Evolutionary conservation across 1,140 invertebrate genomes (phyloP), one percentile per base, ranked within the genome.

Genomic region (Wiebesia pumilae): DNA sequence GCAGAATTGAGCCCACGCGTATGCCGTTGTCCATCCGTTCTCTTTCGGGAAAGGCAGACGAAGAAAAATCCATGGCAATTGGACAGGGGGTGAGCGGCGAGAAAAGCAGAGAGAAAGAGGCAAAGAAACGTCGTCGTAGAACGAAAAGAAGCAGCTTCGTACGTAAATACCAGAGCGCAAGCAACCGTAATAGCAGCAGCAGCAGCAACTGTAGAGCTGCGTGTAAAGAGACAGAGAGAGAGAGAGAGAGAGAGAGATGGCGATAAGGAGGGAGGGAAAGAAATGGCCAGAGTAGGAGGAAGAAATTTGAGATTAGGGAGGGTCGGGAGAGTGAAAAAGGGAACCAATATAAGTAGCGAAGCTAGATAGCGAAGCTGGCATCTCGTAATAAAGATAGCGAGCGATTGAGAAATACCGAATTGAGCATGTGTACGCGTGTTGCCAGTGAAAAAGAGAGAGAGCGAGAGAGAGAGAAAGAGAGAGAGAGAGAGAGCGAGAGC

Each of bases 311-410:
- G n/a, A n/a, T n/a, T n/a, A n/a, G 65, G n/a, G 43, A 71, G 40
- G 4, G n/a, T 30, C n/a, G n/a, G n/a, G 62, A 3, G 35, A 81
- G 30, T 40, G 33, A 30, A n/a, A 51, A 51, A 14, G 62, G 6
- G 77, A 47, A 54, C 2, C 54, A 27, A 67, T 40, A n/a, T 3
- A 35, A 47, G 3, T 12, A 7, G 27, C 9, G 38, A 14, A 67
- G 43, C 33, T 47, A 27, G 10, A 75, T 33, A 69, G 16, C n/a
- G n/a, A n/a, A n/a, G n/a, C 7, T n/a, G 58, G 71, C 40, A 51
- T 78, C 69, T 38, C 30, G 35, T 81, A 86, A 89, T 86, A 89
- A 83, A 83, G 71, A 80, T 67, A 86, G 71, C 54, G 35, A 30
- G n/a, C 24, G 67, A 87, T 81, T 84, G 67, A 51, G 86, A 75